A percentile compares a stretch with the other conserved stretches of the same genome.
Conservation (phyloP, 2,113 vertebrate genomes). For the Camarhynchus parvulus region DNA sequence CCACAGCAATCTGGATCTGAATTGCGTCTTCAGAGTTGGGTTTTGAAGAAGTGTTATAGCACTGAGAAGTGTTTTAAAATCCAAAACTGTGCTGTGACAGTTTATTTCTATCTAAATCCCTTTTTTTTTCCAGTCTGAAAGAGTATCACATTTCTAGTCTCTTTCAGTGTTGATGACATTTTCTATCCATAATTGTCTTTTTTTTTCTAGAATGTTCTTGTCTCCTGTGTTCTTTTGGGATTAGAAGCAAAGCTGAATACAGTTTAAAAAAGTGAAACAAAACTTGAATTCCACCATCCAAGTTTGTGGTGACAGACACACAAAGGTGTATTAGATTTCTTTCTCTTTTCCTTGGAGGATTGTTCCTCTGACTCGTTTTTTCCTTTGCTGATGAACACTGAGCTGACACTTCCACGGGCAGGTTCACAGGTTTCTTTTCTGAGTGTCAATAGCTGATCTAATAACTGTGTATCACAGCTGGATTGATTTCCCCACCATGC, state of each 20-base stretch:
- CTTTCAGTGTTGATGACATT: neutral
- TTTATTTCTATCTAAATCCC: neutral
- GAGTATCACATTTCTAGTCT: neutral
- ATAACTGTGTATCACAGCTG: neutral
- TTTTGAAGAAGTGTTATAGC: neutral
- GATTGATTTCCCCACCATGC: neutral
- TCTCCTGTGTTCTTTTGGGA: neutral
- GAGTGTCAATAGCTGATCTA: slow-evolving; percentile 12
- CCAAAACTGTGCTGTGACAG: neutral
- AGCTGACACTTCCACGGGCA: neutral
- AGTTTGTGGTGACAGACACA: neutral
- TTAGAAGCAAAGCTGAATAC: neutral
- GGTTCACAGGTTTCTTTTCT: neutral
- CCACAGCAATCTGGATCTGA: neutral
- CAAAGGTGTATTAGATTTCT: neutral
- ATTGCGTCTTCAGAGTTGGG: neutral
- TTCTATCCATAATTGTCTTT: neutral
- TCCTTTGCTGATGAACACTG: neutral
- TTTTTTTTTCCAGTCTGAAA: neutral
- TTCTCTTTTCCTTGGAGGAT: neutral
- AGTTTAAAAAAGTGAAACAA: neutral
- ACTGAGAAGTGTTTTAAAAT: neutral
- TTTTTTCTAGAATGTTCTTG: neutral
- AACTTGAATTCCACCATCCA: neutral
- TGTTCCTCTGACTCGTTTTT: neutral